Base-by-base conservation (phyloP, 2,888 invertebrate genomes). In the Drosophila anceps region DNA sequence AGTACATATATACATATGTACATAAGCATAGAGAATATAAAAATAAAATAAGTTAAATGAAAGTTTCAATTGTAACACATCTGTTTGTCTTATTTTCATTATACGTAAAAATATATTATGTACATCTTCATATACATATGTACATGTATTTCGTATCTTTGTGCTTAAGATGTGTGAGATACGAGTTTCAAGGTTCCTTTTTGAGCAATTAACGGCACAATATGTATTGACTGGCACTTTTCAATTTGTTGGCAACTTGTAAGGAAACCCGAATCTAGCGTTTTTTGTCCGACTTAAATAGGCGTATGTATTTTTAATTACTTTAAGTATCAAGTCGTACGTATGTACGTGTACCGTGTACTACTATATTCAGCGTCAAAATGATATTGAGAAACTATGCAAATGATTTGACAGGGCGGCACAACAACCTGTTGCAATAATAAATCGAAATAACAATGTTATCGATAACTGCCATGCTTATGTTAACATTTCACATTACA, bases 281-380 rank as follows among this genome's bases (percentile, higher is more conserved):
- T 50, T 15, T 35, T 41, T 44, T 70, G 31, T 60, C 24, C 8
- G 48, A 46, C 68, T 59, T 73, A 67, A 74, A 55, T 29, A 58
- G 37, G 10, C 55, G 67, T 59, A 54, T 62, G 27, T 59, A 55
- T 53, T 65, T 79, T 33, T 72, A 75, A 79, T 79, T 79, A 75
- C 79, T 75, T 79, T 68, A 65, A 63, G 68, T 69, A 76, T 57
- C 62, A 62, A 60, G 57, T 55, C 57, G 55, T 39, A 57, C 55
- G 58, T 33, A 20, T 59, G 44, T 44, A 51, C 59, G 69, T 53
- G 44, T 6, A 66, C 62, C 65, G 69, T 63, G 44, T 9, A 69
- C 62, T 20, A 50, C 51, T 31, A 50, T 33, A 61, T 48, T 37
- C 58, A 54, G 41, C 57, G 65, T 24, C 51, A 13, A 63, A 39